These are phyloP conservation scores for Mastigias papua DNA, from an alignment of 30 jellyfish, hydroid and myxozoan species.

Conservation along the genomic window DNA sequence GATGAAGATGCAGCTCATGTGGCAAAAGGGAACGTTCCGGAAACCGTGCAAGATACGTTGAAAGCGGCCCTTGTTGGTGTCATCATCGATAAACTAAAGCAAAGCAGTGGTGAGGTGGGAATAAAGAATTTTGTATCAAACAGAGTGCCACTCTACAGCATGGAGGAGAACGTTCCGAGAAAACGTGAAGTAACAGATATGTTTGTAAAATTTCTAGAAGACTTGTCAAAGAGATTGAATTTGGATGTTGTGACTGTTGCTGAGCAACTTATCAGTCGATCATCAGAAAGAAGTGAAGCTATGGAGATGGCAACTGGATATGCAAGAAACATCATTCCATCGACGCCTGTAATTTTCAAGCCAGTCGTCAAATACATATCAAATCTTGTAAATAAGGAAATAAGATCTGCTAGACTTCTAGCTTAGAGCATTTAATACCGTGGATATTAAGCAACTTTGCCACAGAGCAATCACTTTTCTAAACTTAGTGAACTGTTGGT, in stretches of 20 bases:
- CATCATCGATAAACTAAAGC: slow-evolving; percentile 26
- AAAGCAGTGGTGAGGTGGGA: not conserved
- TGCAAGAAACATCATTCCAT: slow-evolving; percentile 41
- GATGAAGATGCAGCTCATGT: not conserved
- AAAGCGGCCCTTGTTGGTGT: slow-evolving; percentile 37
- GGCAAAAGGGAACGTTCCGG: slow-evolving; percentile 8
- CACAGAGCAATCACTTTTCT: no score
- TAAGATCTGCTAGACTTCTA: slow-evolving; percentile 24
- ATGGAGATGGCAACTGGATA: slow-evolving; percentile 19
- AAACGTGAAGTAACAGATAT: slow-evolving; percentile 35
- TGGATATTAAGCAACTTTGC: no score
- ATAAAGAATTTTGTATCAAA: not conserved
- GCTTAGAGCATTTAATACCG: not conserved
- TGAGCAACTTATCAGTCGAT: slow-evolving; percentile 39
- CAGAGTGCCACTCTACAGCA: not conserved
- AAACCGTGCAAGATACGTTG: slow-evolving; percentile 3
- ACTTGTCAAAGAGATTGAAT: slow-evolving; percentile 47
- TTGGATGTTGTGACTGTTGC: slow-evolving; percentile 69
- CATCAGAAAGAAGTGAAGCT: slow-evolving; percentile 10
- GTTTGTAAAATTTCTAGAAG: slow-evolving; percentile 57
- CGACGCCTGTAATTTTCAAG: slow-evolving; percentile 4
- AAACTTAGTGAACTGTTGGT: no score
- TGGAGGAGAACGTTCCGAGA: slow-evolving; percentile 11
- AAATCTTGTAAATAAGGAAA: slow-evolving; percentile 6
- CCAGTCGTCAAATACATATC: slow-evolving; percentile 13